phyloP scores from a whole-genome alignment of 2,797 vertebrate genomes.

The Pantherophis alleghaniensis region DNA sequence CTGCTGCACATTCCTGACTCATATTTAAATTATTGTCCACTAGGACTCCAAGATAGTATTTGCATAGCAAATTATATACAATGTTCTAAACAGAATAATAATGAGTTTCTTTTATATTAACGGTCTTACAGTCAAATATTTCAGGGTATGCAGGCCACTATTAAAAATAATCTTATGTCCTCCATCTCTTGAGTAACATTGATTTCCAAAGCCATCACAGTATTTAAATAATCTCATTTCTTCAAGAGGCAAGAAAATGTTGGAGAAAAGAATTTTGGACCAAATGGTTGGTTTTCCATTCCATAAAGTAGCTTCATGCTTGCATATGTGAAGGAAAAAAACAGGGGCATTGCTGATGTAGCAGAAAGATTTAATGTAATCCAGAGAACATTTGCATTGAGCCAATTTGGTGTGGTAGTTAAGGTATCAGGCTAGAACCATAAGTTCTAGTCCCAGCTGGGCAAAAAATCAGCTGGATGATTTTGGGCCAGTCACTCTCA shows the following conservation, averaged over 20 bases:
- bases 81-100: neutral
- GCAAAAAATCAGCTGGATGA: neutral
- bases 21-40: too few relatives aligned
- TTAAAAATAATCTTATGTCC: neutral
- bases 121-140: neutral
- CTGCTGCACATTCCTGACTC: too few relatives aligned
- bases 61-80: neutral
- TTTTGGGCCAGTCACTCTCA: neutral
- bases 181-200: neutral
- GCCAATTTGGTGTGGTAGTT: neutral
- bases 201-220: neutral
- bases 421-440: neutral
- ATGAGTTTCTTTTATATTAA: slow-evolving; percentile 12
- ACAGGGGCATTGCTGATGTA: neutral
- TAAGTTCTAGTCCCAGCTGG: neutral
- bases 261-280: neutral
- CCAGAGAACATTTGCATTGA: neutral
- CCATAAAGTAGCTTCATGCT: neutral
- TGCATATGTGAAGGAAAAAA: neutral
- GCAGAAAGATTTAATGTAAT: neutral
- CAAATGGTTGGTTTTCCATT: neutral
- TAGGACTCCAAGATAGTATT: neutral
- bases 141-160: neutral
- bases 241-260: neutral
- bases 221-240: neutral